These are phyloP conservation scores for Noctua janthe DNA, from an alignment of 2,888 invertebrate genomes.

Conservation along the genomic window DNA sequence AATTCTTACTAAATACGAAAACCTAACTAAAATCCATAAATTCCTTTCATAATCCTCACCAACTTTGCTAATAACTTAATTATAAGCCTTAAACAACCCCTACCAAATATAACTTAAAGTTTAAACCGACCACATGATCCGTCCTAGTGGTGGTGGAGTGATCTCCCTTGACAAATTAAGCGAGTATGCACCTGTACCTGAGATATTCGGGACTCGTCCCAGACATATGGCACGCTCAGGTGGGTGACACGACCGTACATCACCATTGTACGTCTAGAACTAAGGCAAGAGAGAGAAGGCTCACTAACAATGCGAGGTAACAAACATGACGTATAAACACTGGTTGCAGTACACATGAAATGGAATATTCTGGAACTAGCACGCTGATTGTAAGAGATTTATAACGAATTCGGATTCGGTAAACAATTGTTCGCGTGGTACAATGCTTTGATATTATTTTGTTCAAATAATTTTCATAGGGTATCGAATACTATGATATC, in stretches of 20 bases:
- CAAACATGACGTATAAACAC: constrained; percentile 33
- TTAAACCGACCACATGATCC: constrained; percentile 38
- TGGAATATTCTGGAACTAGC: constrained; percentile 33
- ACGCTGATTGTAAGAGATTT: constrained; percentile 3
- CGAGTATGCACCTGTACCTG: constrained; percentile 82
- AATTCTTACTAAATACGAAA: background rate
- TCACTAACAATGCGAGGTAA: constrained; percentile 43
- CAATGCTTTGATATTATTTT: constrained; percentile 5
- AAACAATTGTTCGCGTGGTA: background rate
- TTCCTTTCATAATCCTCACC: constrained; percentile 11
- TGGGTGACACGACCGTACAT: constrained; percentile 62
- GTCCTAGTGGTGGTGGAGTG: constrained; percentile 57
- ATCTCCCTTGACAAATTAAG: constrained; percentile 82
- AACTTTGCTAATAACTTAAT: constrained; percentile 40
- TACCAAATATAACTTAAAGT: constrained; percentile 42
- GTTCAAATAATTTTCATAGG: background rate
- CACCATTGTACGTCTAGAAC: constrained; percentile 50
- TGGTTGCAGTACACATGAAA: constrained; percentile 23
- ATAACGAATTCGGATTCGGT: background rate
- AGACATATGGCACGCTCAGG: constrained; percentile 73
- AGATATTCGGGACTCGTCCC: constrained; percentile 70
- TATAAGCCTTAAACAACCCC: constrained; percentile 36
- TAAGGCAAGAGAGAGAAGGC: constrained; percentile 18
- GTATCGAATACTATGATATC: background rate
- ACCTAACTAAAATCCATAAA: constrained; percentile 12